Conservation (phyloP, 1,140 invertebrate genomes). For the Trachymyrmex cornetzi region DNA sequence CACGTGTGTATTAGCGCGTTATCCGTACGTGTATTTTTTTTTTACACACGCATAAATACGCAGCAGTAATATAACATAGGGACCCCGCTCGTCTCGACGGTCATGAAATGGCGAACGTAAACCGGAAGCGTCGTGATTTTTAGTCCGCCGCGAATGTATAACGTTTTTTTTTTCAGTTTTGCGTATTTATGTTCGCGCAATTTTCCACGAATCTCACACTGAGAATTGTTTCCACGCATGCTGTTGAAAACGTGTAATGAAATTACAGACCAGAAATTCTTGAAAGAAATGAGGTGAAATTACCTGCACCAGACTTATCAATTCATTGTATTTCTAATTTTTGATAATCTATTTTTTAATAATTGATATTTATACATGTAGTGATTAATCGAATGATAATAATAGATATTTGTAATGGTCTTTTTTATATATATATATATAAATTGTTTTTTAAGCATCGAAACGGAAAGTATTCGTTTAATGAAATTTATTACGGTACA, state of each 20-base stretch:
- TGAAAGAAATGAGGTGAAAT: background rate
- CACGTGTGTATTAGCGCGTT: slow-evolving; percentile 60
- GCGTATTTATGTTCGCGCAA: slow-evolving; percentile 45
- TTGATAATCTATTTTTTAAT: background rate
- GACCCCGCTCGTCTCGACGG: slow-evolving; percentile 25
- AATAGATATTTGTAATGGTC: background rate
- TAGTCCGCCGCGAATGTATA: slow-evolving; percentile 57
- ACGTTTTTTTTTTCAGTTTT: slow-evolving; percentile 62
- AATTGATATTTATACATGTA: background rate
- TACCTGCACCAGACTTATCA: background rate
- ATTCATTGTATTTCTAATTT: background rate
- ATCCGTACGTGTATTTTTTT: slow-evolving; percentile 66
- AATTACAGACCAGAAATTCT: background rate
- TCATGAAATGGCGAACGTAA: slow-evolving; percentile 62
- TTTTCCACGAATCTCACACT: slow-evolving; percentile 40
- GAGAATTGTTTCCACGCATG: slow-evolving; percentile 5
- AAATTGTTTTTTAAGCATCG: background rate
- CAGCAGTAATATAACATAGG: slow-evolving; percentile 66
- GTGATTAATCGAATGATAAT: background rate
- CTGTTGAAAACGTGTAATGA: background rate
- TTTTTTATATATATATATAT: no score
- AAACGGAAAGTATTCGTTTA: no score
- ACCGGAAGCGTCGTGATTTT: slow-evolving; percentile 72
- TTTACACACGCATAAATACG: slow-evolving; percentile 75
- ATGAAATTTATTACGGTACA: no score